phyloP scores from a whole-genome alignment of 2,797 vertebrate genomes.

The Huso huso region DNA sequence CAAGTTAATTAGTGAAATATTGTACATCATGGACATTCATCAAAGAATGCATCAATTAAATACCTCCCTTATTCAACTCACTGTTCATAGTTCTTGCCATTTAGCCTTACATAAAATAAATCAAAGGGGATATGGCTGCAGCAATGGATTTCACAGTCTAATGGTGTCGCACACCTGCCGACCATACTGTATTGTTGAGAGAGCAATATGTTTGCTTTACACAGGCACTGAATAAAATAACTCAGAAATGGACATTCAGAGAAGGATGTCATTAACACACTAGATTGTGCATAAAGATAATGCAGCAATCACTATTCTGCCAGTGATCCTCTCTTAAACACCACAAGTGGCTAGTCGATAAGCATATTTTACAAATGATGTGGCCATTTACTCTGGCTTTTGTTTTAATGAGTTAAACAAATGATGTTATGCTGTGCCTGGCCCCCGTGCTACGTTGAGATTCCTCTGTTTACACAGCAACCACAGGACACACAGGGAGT shows the following conservation, averaged over 20 bases:
- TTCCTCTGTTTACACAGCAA: conserved; percentile 71
- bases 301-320: conserved; percentile 73
- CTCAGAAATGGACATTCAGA: conserved; percentile 54
- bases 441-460: conserved; percentile 46
- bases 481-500: conserved; percentile 67
- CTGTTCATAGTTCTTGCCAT: no score
- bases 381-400: conserved; percentile 74
- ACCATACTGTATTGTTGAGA: no score
- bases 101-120: no score
- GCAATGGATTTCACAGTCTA: no score
- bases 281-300: conserved; percentile 48
- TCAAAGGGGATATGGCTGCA: no score
- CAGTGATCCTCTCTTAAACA: conserved; percentile 64
- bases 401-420: conserved; percentile 84
- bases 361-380: conserved; percentile 82
- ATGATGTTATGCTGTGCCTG: conserved; percentile 66
- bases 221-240: no score
- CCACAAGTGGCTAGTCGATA: conserved; percentile 56
- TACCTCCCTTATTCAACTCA: no score
- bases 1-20: no score
- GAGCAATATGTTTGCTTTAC: no score
- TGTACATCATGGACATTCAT: no score
- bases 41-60: no score
- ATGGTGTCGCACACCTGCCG: no score
- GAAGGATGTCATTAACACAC: conserved; percentile 34